These are phyloP conservation scores for Nesoenas mayeri DNA, from an alignment of 2,113 vertebrate genomes.

Conservation along the genomic window DNA sequence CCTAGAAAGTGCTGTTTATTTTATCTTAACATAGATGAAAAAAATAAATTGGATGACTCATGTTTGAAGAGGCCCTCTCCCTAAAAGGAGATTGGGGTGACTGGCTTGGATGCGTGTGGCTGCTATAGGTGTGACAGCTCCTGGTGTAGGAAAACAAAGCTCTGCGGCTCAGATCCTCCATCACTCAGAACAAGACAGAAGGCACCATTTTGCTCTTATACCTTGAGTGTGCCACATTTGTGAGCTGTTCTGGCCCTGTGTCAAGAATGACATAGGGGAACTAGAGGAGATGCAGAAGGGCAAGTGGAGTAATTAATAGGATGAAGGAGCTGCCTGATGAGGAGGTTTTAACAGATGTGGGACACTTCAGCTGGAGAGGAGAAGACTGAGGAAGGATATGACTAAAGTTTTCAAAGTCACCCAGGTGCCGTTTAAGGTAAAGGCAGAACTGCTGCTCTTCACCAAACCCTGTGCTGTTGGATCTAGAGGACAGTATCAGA, in stretches of 20 bases:
- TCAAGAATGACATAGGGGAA: neutral
- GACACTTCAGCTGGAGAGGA: neutral
- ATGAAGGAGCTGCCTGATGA: neutral
- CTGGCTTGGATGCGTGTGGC: rapidly evolving
- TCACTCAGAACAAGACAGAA: neutral
- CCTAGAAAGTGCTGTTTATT: neutral
- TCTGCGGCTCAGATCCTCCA: neutral
- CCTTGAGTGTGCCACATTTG: neutral
- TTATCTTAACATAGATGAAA: neutral
- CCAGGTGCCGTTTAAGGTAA: neutral
- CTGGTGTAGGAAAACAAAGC: neutral
- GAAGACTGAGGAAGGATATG: neutral
- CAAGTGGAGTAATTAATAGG: neutral
- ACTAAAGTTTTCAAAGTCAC: neutral
- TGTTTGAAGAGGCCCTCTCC: neutral
- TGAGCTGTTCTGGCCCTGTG: neutral
- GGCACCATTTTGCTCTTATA: neutral
- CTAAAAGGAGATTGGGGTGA: neutral
- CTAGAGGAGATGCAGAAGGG: neutral
- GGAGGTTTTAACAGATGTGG: neutral
- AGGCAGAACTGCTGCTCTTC: neutral
- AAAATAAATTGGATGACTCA: neutral
- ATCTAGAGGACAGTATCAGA: neutral
- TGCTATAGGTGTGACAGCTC: neutral
- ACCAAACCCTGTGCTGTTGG: neutral